Evolutionary conservation across 1,140 invertebrate genomes (phyloP).

Genomic region (Coptotermes formosanus): DNA sequence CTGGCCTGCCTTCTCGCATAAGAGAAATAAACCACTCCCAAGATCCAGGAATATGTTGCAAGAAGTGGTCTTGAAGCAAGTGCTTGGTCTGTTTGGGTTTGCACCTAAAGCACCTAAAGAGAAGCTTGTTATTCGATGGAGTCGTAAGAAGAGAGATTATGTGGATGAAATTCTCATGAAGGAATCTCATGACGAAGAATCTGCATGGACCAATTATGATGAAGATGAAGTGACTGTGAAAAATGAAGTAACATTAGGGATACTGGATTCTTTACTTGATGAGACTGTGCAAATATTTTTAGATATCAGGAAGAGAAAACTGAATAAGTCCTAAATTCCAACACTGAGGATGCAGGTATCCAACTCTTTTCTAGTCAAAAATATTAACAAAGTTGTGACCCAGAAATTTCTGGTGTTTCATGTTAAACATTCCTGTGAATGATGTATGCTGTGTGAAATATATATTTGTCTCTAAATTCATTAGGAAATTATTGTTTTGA

Average conservation of each 20-base stretch:
- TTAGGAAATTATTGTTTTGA: too few species aligned
- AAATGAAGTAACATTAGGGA: conserved; percentile 61
- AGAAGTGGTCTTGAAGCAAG: conserved; percentile 54
- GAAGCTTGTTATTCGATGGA: conserved; percentile 62
- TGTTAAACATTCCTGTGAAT: too few species aligned
- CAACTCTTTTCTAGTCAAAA: background rate
- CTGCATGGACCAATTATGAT: conserved; percentile 70
- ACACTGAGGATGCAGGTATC: too few species aligned
- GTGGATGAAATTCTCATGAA: conserved; percentile 69
- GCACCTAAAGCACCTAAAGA: conserved; percentile 55
- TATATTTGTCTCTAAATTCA: too few species aligned
- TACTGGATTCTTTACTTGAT: conserved; percentile 60
- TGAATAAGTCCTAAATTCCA: background rate
- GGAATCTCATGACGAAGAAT: conserved; percentile 68
- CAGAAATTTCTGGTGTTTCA: too few species aligned
- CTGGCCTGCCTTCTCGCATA: conserved; percentile 45
- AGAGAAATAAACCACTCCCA: conserved; percentile 42
- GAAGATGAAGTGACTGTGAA: conserved; percentile 68
- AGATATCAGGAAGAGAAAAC: background rate
- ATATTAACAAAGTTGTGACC: background rate
- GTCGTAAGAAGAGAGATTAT: conserved; percentile 66
- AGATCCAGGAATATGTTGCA: conserved; percentile 48
- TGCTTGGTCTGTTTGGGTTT: conserved; percentile 57
- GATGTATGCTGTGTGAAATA: too few species aligned
- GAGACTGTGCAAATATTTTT: conserved; percentile 55